Evolutionary conservation across 2,113 vertebrate species (phyloP).

Genomic region (Loxodonta africana): DNA sequence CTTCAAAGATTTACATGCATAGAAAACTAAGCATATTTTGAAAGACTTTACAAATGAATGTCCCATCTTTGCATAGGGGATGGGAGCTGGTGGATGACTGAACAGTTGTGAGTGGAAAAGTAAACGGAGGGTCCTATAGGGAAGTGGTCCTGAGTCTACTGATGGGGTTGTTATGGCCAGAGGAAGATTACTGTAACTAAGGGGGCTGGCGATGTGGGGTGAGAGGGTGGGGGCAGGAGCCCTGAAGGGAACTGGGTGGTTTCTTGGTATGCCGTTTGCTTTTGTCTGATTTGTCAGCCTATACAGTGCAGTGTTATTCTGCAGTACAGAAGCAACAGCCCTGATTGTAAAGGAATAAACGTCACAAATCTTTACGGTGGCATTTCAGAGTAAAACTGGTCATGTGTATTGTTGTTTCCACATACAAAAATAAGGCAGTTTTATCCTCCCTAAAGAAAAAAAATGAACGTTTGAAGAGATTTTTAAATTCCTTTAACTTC

Average conservation of each 20-base stretch:
- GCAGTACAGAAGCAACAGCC: background rate
- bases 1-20: background rate
- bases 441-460: slow-evolving; percentile 39
- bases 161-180: rapidly evolving
- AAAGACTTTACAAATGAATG: background rate
- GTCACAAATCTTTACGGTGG: slow-evolving; percentile 31
- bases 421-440: slow-evolving; percentile 21
- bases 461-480: slow-evolving; percentile 42
- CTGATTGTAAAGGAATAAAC: background rate
- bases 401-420: background rate
- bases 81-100: background rate
- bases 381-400: slow-evolving; percentile 21
- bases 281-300: background rate
- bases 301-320: background rate
- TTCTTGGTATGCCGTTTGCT: background rate
- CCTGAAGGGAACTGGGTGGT: background rate
- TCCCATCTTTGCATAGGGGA: background rate
- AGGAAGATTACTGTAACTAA: background rate
- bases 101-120: background rate
- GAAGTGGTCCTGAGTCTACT: background rate
- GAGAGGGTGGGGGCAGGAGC: background rate
- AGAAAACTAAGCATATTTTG: background rate
- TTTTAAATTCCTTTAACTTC: slow-evolving; percentile 8
- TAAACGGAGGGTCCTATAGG: background rate
- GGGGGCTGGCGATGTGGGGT: background rate